Conservation (phyloP, 2,113 vertebrate species). For the Ptyas mucosa region DNA sequence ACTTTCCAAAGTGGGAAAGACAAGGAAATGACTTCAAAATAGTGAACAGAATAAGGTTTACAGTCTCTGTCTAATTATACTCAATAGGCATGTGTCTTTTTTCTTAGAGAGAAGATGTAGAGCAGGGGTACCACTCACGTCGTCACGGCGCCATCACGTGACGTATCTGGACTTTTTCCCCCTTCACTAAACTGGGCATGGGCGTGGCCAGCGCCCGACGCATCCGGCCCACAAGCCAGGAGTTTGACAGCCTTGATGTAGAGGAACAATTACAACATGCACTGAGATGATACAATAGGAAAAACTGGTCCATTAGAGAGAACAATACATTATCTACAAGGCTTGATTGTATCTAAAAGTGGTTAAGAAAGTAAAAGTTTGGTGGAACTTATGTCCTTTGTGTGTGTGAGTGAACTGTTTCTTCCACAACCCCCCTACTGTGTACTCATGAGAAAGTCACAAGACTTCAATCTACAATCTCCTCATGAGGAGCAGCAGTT, state of each 20-base stretch:
- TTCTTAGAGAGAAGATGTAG: not conserved
- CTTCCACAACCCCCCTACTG: not conserved
- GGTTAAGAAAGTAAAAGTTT: not conserved
- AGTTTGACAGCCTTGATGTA: not conserved
- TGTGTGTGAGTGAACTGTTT: not conserved
- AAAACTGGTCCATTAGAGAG: not conserved
- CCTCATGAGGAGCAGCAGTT: not conserved
- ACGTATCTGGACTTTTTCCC: accelerated
- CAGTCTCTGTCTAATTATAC: not conserved
- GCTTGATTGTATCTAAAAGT: not conserved
- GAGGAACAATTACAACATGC: not conserved
- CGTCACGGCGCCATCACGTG: too few relatives aligned
- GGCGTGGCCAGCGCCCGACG: too few relatives aligned
- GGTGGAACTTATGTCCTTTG: not conserved
- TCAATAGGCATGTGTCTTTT: not conserved
- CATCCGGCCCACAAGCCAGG: too few relatives aligned
- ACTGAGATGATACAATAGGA: not conserved
- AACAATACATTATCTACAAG: not conserved
- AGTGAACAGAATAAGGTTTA: not conserved
- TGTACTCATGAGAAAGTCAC: not conserved
- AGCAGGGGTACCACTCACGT: too few relatives aligned
- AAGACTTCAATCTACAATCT: not conserved
- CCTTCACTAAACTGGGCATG: too few relatives aligned
- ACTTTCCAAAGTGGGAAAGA: not conserved
- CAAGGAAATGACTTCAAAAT: not conserved